Evolutionary conservation across 2,113 vertebrate genomes (phyloP).

Genomic region (Hoplias malabaricus): DNA sequence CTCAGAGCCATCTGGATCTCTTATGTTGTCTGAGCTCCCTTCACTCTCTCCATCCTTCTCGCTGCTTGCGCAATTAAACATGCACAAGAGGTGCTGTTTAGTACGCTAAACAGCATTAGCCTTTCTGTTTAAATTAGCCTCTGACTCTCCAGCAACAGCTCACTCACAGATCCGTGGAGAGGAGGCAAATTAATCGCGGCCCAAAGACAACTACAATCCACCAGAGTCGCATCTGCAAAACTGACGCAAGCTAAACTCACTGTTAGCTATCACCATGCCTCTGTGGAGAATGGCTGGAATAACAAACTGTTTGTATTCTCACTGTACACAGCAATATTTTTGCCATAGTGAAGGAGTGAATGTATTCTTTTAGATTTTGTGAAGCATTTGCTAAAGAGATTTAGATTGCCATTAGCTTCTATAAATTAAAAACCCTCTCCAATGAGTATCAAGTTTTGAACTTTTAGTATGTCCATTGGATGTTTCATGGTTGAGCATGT

Average conservation of each 20-base stretch:
- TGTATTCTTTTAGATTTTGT: too few species aligned
- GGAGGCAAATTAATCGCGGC: constrained; percentile 34
- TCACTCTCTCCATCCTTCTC: constrained; percentile 42
- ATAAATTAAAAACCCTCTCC: too few species aligned
- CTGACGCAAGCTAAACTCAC: not conserved
- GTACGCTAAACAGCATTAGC: constrained; percentile 38
- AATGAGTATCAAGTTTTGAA: too few species aligned
- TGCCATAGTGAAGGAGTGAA: too few species aligned
- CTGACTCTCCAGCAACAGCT: constrained; percentile 34
- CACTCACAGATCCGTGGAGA: constrained; percentile 34
- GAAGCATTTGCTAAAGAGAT: too few species aligned
- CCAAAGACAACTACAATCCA: constrained; percentile 19
- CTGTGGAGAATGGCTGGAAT: not conserved
- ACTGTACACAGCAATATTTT: constrained; percentile 31
- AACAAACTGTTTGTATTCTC: constrained; percentile 31
- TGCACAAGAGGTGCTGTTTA: constrained; percentile 46
- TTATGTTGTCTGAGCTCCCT: constrained; percentile 31
- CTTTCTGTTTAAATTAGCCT: constrained; percentile 65
- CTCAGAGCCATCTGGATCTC: constrained; percentile 49
- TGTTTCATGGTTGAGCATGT: too few species aligned
- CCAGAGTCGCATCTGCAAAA: constrained; percentile 1
- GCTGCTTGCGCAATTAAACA: constrained; percentile 55
- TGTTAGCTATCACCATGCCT: not conserved
- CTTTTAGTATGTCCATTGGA: too few species aligned
- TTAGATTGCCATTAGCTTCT: too few species aligned